Percentiles rank a stretch among this genome's conserved stretches.
Evolutionary conservation across 64 coral and sea anemone genomes (phyloP).

Genomic region (Anthopleura sola): DNA sequence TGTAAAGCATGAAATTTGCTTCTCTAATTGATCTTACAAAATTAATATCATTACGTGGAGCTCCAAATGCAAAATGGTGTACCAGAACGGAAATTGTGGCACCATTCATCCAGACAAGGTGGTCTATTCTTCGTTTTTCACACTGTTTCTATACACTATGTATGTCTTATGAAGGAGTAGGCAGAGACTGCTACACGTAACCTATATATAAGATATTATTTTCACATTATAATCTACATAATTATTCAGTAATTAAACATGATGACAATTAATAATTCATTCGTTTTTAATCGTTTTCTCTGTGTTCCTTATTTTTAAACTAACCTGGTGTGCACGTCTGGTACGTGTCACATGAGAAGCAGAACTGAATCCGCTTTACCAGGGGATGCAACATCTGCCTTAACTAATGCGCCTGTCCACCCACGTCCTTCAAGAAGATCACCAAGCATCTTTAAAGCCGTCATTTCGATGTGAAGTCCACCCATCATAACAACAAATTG

Average conservation of each 20-base stretch:
- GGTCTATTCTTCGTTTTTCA: background rate
- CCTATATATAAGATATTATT: too few species aligned
- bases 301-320: too few species aligned
- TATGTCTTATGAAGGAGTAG: slow-evolving; percentile 1
- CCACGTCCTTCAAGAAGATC: slow-evolving; percentile 44
- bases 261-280: too few species aligned
- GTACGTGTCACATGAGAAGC: slow-evolving; percentile 38
- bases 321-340: slow-evolving; percentile 55
- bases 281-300: too few species aligned
- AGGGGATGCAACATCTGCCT: slow-evolving; percentile 26
- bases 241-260: too few species aligned
- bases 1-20: slow-evolving; percentile 20
- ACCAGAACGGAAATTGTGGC: too few species aligned
- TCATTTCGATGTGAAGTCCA: slow-evolving; percentile 40
- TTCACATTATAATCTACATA: too few species aligned
- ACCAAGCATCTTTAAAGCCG: slow-evolving; percentile 23
- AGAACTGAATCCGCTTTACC: slow-evolving; percentile 50
- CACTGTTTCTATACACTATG: background rate
- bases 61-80: too few species aligned
- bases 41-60: too few species aligned
- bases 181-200: background rate
- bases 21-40: background rate
- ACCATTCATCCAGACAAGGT: background rate
- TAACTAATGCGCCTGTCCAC: slow-evolving; percentile 25
- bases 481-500: slow-evolving; percentile 42